Evolutionary conservation across 2,888 invertebrate genomes (phyloP), one percentile per base, ranked within the genome.

Genomic region (Eulithis prunata): DNA sequence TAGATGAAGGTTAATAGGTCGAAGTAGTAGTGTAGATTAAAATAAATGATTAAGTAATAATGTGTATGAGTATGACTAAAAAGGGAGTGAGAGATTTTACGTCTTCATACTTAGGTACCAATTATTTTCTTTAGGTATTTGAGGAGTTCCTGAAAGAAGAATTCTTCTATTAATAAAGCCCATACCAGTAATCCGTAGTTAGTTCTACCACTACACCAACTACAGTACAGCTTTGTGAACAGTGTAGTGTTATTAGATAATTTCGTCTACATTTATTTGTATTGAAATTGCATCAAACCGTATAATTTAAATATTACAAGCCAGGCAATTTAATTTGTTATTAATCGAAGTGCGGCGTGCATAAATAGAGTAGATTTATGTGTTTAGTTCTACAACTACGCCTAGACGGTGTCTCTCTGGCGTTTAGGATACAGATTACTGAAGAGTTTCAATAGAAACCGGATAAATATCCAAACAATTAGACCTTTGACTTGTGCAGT

Each of bases 291-390:
- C 55, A 47, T 57, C 52, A 57, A 65, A 57, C 52, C 62, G 59
- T 63, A 55, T 62, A 54, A 71, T 74, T 74, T 69, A 75, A 78
- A 78, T 77, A 71, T 76, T 67, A 72, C 64, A 66, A 74, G 57
- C 59, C 66, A 71, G 71, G 70, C 76, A 78, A 79, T 78, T 80
- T 75, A 73, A 78, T 77, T 75, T 72, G 68, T 74, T 78, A 80
- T 79, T 80, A 81, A 81, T 81, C 77, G 75, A 76, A 78, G 73
- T 75, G 75, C 76, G 70, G 75, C 75, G 77, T 76, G 71, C 78
- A 81, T 82, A 79, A 81, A 80, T 75, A 77, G 68, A 58, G 54
- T 13, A 72, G 74, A 82, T 83, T 83, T 81, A 83, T 82, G 78
- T 67, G 70, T 67, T 77, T 45, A 60, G 63, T 60, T 51, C 57